Conservation (phyloP, 1,140 invertebrate genomes). For the Drosophila setifemur region DNA sequence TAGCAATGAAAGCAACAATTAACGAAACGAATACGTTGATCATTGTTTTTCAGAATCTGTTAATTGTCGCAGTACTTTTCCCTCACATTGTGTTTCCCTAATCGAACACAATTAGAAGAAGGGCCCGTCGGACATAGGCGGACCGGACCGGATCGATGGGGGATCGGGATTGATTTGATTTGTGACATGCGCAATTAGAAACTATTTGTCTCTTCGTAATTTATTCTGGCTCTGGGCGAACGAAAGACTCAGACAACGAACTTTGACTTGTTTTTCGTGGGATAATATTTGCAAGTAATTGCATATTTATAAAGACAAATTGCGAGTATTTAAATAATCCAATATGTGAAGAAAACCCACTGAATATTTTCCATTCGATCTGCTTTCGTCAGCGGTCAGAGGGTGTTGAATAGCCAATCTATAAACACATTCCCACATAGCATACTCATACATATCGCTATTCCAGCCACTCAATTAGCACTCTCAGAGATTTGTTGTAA, state of each 20-base stretch:
- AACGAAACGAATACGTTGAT: constrained; percentile 4
- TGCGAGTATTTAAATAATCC: constrained; percentile 26
- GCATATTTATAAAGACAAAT: constrained; percentile 38
- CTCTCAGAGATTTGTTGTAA: constrained; percentile 7
- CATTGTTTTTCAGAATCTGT: constrained; percentile 5
- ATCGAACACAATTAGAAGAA: constrained; percentile 27
- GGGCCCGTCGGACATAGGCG: constrained; percentile 11
- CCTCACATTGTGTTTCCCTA: background rate
- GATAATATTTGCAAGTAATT: constrained; percentile 9
- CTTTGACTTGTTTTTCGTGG: constrained; percentile 45
- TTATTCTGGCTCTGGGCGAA: constrained; percentile 25
- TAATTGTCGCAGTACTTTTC: constrained; percentile 21
- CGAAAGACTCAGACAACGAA: constrained; percentile 67
- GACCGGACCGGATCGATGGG: constrained; percentile 3
- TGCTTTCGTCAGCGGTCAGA: background rate
- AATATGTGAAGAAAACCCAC: constrained; percentile 20
- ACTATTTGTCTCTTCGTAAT: constrained; percentile 15
- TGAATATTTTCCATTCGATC: constrained; percentile 13
- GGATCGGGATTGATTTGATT: constrained; percentile 1
- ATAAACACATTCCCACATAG: constrained; percentile 7
- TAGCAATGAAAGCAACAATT: constrained; percentile 9
- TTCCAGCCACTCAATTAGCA: constrained; percentile 37
- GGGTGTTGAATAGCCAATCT: constrained; percentile 9
- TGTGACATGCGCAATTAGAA: constrained; percentile 35
- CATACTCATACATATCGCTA: constrained; percentile 1